Conservation (phyloP, 2,113 vertebrate genomes). For the Chlamydotis undulata region DNA sequence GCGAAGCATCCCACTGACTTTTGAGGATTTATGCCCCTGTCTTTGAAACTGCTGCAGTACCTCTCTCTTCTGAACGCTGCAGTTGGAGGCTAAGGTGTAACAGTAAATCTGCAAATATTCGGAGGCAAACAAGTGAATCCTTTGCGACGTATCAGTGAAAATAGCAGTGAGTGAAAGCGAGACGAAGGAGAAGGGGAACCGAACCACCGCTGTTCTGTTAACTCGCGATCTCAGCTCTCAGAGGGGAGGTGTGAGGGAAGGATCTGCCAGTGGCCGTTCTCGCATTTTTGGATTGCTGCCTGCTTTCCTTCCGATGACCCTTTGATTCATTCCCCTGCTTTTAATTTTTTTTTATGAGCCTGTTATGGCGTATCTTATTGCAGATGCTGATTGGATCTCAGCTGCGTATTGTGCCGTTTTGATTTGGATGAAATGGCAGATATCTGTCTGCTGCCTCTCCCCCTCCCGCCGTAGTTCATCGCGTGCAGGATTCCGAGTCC, state of each 20-base stretch:
- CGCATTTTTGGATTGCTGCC: slow-evolving; percentile 56
- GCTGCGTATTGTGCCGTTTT: slow-evolving; percentile 67
- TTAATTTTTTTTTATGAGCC: slow-evolving; percentile 71
- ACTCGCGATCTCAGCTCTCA: slow-evolving; percentile 20
- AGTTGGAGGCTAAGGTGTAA: not conserved
- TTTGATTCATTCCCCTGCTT: slow-evolving; percentile 62
- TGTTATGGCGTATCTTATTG: slow-evolving; percentile 59
- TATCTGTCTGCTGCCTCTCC: slow-evolving; percentile 65
- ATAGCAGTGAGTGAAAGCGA: not conserved
- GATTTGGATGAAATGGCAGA: slow-evolving; percentile 76
- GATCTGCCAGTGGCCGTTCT: not conserved
- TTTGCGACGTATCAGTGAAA: rapidly evolving
- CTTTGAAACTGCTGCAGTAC: not conserved
- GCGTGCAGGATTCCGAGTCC: slow-evolving; percentile 69
- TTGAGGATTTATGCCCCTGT: not conserved
- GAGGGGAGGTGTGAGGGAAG: not conserved
- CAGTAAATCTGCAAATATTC: slow-evolving; percentile 15
- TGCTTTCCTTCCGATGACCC: slow-evolving; percentile 48
- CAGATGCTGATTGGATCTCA: slow-evolving; percentile 69
- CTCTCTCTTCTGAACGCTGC: not conserved
- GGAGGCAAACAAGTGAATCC: slow-evolving; percentile 12
- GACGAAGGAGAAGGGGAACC: slow-evolving; percentile 7
- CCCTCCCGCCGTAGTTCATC: slow-evolving; percentile 66
- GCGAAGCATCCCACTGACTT: not conserved
- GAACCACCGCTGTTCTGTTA: not conserved